Base-by-base conservation (phyloP, 2,888 invertebrate species). In the Microdon myrmicae region DNA sequence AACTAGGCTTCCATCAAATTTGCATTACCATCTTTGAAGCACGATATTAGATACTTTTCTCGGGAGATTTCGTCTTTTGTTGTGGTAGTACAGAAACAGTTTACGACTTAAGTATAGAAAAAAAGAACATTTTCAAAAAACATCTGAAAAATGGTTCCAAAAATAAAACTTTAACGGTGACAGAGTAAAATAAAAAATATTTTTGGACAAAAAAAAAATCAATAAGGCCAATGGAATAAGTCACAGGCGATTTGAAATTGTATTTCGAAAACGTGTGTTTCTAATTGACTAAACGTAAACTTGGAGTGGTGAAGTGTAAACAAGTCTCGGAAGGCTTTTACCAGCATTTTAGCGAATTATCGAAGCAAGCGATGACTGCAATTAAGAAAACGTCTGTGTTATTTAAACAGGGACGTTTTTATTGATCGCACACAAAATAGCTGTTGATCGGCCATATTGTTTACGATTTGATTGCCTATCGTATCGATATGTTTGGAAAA, bases 161-260 rank as follows among this genome's bases (percentile, higher is more conserved):
- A 64, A 64, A 64, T 64, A 64, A 51, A 43, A 38, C n/a, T 56
- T 53, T 51, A 64, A 47, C 58, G 56, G 37, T 64, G 56, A 53
- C 41, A 49, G 23, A 45, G 35, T n/a, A 44, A 56, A 44, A 44
- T 34, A 44, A 39, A 51, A 53, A 14, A 47, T 64, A 58, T 58
- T 64, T 64, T 64, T 43, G 56, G 64, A 13, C 28, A 14, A 37
- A 43, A 25, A 32, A 43, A 26, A 22, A 22, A 32, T 12, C 39
- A 39, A 39, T 39, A 32, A 19, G 25, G 25, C 8, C 19, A 7
- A 26, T 34, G 26, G 26, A 44, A 45, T 16, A 29, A 19, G 22
- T 4, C 7, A 39, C 9, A 38, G 26, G 12, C 7, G 14, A 7
- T 38, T n/a, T 12, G 8, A n/a, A 3, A 31, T 13, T 8, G 7